Evolutionary conservation across 2,888 invertebrate species (phyloP).

Genomic region (Gari tellinella): DNA sequence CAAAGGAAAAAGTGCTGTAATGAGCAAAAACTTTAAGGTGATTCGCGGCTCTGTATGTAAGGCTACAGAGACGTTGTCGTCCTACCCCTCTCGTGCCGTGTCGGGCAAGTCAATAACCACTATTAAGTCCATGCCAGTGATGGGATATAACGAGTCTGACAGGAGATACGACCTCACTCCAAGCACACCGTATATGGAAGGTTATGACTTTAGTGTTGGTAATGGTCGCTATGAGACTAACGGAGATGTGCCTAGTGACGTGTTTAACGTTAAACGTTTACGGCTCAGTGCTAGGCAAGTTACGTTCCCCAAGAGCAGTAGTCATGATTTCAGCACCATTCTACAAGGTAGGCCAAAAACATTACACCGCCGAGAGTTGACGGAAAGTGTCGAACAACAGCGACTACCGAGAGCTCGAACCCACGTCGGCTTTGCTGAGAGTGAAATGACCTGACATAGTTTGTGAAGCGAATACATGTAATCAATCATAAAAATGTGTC

Average conservation of each 20-base stretch:
- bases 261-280: slow-evolving; percentile 62
- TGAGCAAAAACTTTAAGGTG: slow-evolving; percentile 19
- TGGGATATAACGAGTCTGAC: slow-evolving; percentile 1
- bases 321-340: slow-evolving; percentile 46
- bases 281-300: slow-evolving; percentile 51
- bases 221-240: slow-evolving; percentile 45
- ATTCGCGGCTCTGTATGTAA: slow-evolving; percentile 36
- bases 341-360: slow-evolving; percentile 58
- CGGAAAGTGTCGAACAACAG: slow-evolving; percentile 21
- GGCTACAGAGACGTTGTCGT: slow-evolving; percentile 30
- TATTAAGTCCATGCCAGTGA: slow-evolving; percentile 29
- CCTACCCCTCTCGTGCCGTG: slow-evolving; percentile 13
- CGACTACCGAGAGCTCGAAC: slow-evolving; percentile 46
- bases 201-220: background rate
- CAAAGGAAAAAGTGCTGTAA: slow-evolving; percentile 9
- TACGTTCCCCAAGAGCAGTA: slow-evolving; percentile 45
- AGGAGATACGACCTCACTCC: slow-evolving; percentile 2
- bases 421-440: slow-evolving; percentile 55
- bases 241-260: slow-evolving; percentile 63
- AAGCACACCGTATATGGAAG: background rate
- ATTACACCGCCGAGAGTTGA: slow-evolving; percentile 46
- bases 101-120: slow-evolving; percentile 39
- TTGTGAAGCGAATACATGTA: too few relatives aligned
- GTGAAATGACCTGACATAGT: slow-evolving; percentile 6
- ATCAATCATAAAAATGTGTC: too few relatives aligned